These are phyloP conservation scores for Drosophila mojavensis DNA, from an alignment of 1,140 invertebrate genomes.

Conservation along the genomic window DNA sequence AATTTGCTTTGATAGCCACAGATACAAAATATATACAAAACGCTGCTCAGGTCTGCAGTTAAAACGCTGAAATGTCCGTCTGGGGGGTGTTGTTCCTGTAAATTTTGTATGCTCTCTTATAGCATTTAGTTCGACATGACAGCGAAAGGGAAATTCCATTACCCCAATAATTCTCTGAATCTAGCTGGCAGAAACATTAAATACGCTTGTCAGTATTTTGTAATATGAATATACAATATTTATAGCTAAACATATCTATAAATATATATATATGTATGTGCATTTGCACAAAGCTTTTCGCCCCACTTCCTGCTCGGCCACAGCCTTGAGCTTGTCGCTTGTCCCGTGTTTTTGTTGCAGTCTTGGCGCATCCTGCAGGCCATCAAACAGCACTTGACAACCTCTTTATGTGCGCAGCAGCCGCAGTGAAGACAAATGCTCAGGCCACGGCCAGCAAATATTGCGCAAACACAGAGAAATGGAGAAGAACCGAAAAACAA, in stretches of 20 bases:
- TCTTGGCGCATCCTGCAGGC: slow-evolving; percentile 9
- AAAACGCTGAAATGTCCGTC: slow-evolving; percentile 11
- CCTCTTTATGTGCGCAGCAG: slow-evolving; percentile 12
- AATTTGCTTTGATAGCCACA: slow-evolving; percentile 21
- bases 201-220: background rate
- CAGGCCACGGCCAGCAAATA: background rate
- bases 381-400: slow-evolving; percentile 12
- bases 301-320: too few relatives aligned
- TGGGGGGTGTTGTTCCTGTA: slow-evolving; percentile 47
- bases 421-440: slow-evolving; percentile 13
- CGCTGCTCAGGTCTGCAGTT: slow-evolving; percentile 2
- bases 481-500: background rate
- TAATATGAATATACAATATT: background rate
- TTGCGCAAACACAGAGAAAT: too few relatives aligned
- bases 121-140: background rate
- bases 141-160: background rate
- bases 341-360: background rate
- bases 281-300: background rate
- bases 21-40: slow-evolving; percentile 22
- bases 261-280: background rate
- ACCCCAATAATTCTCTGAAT: background rate
- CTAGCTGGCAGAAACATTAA: background rate
- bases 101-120: slow-evolving; percentile 54
- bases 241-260: background rate
- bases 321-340: background rate